A percentile compares a stretch with the other conserved stretches of the same genome.
These are phyloP conservation scores for Pholis gunnellus DNA, from an alignment of 2,113 vertebrate species.

Conservation along the genomic window DNA sequence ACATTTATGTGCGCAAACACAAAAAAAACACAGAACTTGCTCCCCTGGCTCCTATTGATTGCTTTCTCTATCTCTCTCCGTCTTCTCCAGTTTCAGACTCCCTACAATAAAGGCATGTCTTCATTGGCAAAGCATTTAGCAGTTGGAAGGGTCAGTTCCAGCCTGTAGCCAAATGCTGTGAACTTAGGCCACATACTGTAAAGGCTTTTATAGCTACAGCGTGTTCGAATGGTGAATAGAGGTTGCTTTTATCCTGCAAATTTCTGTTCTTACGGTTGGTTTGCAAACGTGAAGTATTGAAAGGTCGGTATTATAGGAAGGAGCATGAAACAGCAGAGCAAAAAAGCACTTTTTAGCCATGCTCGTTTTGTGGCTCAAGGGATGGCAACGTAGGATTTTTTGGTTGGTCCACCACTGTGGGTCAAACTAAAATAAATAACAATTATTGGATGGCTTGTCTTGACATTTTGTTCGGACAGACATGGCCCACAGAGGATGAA, in stretches of 20 bases:
- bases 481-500: background rate
- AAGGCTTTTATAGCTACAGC: conserved; percentile 10
- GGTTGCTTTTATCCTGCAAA: background rate
- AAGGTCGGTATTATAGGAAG: background rate
- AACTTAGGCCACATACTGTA: conserved; percentile 36
- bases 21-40: conserved; percentile 46
- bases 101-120: conserved; percentile 58
- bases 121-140: conserved; percentile 60
- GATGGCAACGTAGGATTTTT: background rate
- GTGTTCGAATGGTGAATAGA: conserved; percentile 8
- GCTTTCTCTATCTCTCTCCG: conserved; percentile 53
- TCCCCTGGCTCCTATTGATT: conserved; percentile 73
- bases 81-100: conserved; percentile 56
- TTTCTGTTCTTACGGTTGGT: background rate
- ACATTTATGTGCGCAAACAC: conserved; percentile 42
- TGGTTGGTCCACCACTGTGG: background rate
- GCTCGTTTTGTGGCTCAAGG: background rate
- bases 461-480: background rate
- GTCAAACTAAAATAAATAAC: background rate
- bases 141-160: conserved; percentile 54
- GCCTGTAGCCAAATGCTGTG: conserved; percentile 54
- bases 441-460: background rate
- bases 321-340: background rate
- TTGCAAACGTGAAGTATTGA: background rate
- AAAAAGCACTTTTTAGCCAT: background rate